Conservation (phyloP, 2,797 vertebrate genomes). For the Sarcophilus harrisii region DNA sequence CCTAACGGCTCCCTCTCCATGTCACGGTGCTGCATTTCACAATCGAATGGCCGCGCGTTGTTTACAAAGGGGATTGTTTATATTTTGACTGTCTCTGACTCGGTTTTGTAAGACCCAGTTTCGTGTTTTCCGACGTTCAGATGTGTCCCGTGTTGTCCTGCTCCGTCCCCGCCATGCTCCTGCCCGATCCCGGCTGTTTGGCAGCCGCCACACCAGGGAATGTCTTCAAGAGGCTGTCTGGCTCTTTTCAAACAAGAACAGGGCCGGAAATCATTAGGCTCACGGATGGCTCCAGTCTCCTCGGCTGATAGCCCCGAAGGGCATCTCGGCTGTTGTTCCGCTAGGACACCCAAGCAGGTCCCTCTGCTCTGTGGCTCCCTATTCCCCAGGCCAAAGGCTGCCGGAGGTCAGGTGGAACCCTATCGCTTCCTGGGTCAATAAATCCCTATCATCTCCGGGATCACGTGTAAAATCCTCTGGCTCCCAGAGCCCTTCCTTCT, state of each 20-base stretch:
- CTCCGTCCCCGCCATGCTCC: constrained; percentile 42
- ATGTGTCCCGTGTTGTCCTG: constrained; percentile 71
- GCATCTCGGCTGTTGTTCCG: not conserved
- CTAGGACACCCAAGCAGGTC: not conserved
- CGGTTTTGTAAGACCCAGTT: constrained; percentile 19
- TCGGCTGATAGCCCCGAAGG: not conserved
- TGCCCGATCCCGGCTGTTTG: constrained; percentile 61
- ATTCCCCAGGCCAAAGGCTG: not conserved
- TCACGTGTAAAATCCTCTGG: not conserved
- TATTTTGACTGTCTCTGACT: constrained; percentile 76
- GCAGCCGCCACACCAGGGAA: constrained; percentile 67
- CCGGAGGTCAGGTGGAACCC: not conserved
- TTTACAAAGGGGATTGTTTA: constrained; percentile 64
- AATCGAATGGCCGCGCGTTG: not conserved
- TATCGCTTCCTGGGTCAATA: not conserved
- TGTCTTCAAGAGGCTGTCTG: constrained; percentile 65
- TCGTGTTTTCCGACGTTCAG: not conserved
- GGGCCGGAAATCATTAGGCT: constrained; percentile 60
- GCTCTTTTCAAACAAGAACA: constrained; percentile 66
- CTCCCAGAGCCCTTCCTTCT: not conserved
- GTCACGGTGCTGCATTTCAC: constrained; percentile 6
- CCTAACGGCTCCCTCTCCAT: constrained; percentile 32
- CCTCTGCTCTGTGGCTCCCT: not conserved
- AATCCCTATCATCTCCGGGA: not conserved
- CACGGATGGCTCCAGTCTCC: constrained; percentile 8